phyloP scores from a whole-genome alignment of 2,113 vertebrate species.

The Lophura nycthemera region DNA sequence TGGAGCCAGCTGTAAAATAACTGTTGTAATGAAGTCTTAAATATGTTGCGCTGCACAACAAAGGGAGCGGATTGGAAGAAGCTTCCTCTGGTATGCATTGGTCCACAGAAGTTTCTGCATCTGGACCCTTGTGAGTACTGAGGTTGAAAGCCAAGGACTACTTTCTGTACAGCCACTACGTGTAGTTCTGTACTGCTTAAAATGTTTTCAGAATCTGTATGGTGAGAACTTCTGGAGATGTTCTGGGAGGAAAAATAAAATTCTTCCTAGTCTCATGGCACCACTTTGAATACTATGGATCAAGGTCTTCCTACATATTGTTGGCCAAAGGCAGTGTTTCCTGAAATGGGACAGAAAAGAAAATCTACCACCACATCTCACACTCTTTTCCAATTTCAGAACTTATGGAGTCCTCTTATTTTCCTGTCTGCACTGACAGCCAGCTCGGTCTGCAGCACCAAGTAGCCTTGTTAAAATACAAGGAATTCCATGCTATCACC shows the following conservation, averaged over 20 bases:
- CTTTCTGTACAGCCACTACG: not conserved
- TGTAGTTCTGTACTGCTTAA: not conserved
- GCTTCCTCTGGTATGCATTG: not conserved
- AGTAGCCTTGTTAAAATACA: not conserved
- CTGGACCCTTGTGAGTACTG: not conserved
- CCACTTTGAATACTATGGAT: not conserved
- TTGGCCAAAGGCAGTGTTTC: not conserved
- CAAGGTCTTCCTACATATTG: not conserved
- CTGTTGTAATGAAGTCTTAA: not conserved
- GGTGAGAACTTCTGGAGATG: not conserved
- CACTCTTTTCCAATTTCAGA: not conserved
- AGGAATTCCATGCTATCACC: not conserved
- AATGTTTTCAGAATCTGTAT: fast-evolving
- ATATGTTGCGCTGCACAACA: not conserved
- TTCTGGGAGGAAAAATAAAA: not conserved
- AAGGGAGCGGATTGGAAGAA: not conserved
- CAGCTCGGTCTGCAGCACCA: not conserved
- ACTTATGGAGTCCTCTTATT: not conserved
- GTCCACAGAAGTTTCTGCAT: not conserved
- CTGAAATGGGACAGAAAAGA: not conserved
- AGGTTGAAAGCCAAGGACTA: not conserved
- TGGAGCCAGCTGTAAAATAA: not conserved
- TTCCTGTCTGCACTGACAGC: not conserved
- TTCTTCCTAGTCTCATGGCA: not conserved
- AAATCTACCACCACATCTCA: not conserved